These are phyloP conservation scores for Podocnemis expansa DNA, from an alignment of 2,113 vertebrate genomes.

Conservation along the genomic window DNA sequence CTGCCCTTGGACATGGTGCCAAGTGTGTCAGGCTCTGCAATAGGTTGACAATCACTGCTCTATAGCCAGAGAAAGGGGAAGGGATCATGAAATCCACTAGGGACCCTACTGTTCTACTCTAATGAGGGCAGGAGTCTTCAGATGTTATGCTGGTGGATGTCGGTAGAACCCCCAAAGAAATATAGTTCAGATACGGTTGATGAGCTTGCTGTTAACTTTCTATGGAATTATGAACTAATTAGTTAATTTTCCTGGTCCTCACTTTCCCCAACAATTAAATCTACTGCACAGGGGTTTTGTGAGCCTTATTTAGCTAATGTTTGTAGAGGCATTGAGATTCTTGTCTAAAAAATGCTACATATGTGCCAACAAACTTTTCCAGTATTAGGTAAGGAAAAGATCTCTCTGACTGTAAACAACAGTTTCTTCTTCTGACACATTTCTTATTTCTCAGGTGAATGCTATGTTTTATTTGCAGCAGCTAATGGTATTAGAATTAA, in stretches of 20 bases:
- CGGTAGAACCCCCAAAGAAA: background rate
- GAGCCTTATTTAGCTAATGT: background rate
- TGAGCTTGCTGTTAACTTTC: background rate
- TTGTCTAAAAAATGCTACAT: background rate
- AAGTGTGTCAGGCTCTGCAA: too few species aligned
- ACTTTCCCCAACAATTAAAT: background rate
- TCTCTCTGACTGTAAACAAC: background rate
- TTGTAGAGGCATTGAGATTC: background rate
- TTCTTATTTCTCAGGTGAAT: background rate
- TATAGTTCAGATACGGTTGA: background rate
- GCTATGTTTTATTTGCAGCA: background rate
- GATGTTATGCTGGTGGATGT: background rate
- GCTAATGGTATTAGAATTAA: background rate
- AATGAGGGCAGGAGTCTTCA: background rate
- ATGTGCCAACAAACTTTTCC: background rate
- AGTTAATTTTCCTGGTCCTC: background rate
- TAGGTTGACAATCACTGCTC: too few species aligned
- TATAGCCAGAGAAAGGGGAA: conserved; percentile 43
- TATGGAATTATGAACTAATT: background rate
- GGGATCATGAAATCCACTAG: conserved; percentile 32
- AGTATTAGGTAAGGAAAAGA: background rate
- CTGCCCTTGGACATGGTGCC: too few species aligned
- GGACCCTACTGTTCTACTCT: conserved; percentile 38
- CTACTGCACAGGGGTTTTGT: background rate
- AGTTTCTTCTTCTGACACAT: background rate